phyloP scores from a whole-genome alignment of 2,113 vertebrate species.

The Taurulus bubalis region DNA sequence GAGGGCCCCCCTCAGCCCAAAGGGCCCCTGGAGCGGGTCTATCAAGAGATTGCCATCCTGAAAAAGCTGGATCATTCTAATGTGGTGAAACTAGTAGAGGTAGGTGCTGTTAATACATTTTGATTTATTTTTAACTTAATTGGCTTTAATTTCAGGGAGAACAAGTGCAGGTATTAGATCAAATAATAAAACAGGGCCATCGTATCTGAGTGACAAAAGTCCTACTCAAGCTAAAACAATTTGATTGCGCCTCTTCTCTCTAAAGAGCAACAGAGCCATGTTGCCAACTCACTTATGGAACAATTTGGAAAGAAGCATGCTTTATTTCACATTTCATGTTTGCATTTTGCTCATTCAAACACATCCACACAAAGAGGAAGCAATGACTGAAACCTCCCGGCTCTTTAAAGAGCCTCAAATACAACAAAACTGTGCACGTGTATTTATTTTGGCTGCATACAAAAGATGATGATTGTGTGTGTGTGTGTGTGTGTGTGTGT shows the following conservation, averaged over 20 bases:
- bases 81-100: slow-evolving; percentile 97
- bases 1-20: slow-evolving; percentile 89
- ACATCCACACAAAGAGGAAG: neutral
- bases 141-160: neutral
- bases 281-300: neutral
- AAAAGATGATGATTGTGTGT: slow-evolving; percentile 16
- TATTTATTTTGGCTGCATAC: neutral
- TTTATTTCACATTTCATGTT: neutral
- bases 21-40: slow-evolving; percentile 95
- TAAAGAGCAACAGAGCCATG: neutral
- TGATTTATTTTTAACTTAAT: neutral
- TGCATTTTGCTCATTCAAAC: neutral
- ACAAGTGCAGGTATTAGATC: neutral
- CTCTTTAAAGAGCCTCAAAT: neutral
- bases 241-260: neutral
- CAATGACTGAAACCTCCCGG: neutral
- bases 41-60: slow-evolving; percentile 98
- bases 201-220: neutral
- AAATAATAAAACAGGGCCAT: neutral
- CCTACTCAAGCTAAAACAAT: neutral
- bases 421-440: neutral
- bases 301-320: neutral
- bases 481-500: slow-evolving; percentile 1
- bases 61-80: slow-evolving; percentile 98
- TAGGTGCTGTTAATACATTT: slow-evolving; percentile 58